Evolutionary conservation across 2,888 invertebrate genomes (phyloP), one percentile per base, ranked within the genome.

Genomic region (Eristalinus aeneus): DNA sequence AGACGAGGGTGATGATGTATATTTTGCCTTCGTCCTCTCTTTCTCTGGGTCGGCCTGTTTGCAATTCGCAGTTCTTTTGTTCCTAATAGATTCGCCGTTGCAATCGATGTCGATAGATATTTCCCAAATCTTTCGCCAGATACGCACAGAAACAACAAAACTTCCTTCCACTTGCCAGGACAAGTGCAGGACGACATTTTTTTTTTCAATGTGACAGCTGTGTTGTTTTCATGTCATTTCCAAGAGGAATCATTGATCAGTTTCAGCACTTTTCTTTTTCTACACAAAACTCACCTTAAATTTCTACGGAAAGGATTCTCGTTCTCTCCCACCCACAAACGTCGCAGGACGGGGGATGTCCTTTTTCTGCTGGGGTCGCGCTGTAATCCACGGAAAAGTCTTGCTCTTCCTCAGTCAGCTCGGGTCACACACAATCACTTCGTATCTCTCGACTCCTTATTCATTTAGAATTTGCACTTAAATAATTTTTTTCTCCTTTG

Each of bases 381-480:
- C 16, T 46, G 75, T 84, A 85, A 85, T 86, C 85, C 85, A 81
- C 68, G 46, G 39, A 36, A 53, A 27, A 39, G 39, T n/a, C 11
- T 65, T 31, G 46, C 63, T 20, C n/a, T 20, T 61, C 64, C 36
- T 23, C 2, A 46, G 46, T 46, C 46, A 46, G 46, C 46, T 56
- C 22, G 9, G 23, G 60, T 11, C 12, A 63, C 46, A 16, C 54
- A 22, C 64, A 20, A 64, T 36, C 20, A 36, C 31, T 16, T 22
- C 20, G 22, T 36, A 12, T 22, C 27, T 27, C 27, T 27, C 27
- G 61, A 46, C 53, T 68, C 11, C 12, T 53, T 56, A 56, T 39
- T 12, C 11, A 46, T 31, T 54, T 32, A 27, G 36, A 68, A n/a
- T 61, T 32, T 16, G 34, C 78, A 74, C 73, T 56, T 20, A 68